Evolutionary conservation across 1,140 invertebrate genomes (phyloP), one percentile per base, ranked within the genome.

Genomic region (Diachasma alloeum): DNA sequence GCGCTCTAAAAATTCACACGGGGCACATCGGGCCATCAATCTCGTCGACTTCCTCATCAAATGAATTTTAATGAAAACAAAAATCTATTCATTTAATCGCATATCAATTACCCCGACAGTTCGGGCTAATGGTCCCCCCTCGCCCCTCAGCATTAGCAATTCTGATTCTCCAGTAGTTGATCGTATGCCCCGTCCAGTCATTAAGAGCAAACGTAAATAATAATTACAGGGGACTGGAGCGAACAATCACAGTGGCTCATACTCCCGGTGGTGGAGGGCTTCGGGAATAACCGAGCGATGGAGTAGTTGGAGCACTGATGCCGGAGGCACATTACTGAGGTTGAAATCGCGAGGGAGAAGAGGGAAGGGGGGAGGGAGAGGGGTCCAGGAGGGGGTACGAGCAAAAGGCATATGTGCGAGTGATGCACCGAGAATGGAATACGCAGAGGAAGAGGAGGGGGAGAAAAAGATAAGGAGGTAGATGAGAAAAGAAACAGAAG

Each of bases 181-280:
- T 76, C 80, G 78, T 80, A 78, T 72, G 73, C 31, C 63, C 78
- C 68, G 42, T 74, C 37, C 44, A 71, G 78, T 80, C 81, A 78
- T 83, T 82, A 83, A 75, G 56, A 72, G 78, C 70, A 80, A 83
- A 82, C 73, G 81, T 83, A 83, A 84, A 82, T 83, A 84, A 84
- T 83, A 84, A 84, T 84, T 83, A 83, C 77, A 83, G 59, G 73
- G 82, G 48, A 53, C 48, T 83, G 53, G 70, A 70, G 22, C 70
- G 77, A 83, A 84, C 83, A 83, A 83, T 83, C 78, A 75, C 19
- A 68, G 66, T 53, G 15, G 59, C 73, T 42, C 71, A 15, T 31
- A 26, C 19, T 63, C 2, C 10, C 11, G 19, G 63, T 13, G 36
- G 36, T 22, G 56, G 74, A 73, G 59, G 24, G 1, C 59, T 63